Conservation (phyloP, 2,797 vertebrate genomes). For the Botia kubotai region DNA sequence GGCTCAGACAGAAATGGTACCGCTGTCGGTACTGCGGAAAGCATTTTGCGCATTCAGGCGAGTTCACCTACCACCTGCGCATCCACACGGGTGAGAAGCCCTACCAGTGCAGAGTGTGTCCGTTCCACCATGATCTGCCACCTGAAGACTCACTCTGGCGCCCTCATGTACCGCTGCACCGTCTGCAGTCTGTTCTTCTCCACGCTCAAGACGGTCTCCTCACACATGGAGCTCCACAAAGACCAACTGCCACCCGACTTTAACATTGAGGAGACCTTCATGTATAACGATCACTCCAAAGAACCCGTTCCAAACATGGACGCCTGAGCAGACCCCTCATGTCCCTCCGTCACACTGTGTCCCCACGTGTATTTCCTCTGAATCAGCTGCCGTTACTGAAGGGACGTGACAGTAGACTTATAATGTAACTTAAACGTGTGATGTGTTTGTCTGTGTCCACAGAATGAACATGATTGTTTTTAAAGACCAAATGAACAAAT, state of each 20-base stretch:
- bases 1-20: constrained; percentile 81
- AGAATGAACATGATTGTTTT: not conserved
- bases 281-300: constrained; percentile 99
- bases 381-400: constrained; percentile 16
- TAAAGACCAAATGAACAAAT: constrained; percentile 18
- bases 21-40: constrained; percentile 96
- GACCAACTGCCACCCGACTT: constrained; percentile 93
- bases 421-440: constrained; percentile 48
- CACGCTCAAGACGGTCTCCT: constrained; percentile 95
- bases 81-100: constrained; percentile 98
- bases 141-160: constrained; percentile 95
- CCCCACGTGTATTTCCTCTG: constrained; percentile 14
- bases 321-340: constrained; percentile 76
- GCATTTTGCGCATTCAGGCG: constrained; percentile 95
- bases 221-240: constrained; percentile 94
- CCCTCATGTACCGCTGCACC: constrained; percentile 97
- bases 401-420: constrained; percentile 45
- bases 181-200: constrained; percentile 95
- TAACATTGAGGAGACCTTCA: constrained; percentile 98
- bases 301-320: constrained; percentile 86
- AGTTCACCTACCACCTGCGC: constrained; percentile 96
- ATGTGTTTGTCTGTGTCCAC: constrained; percentile 31
- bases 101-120: constrained; percentile 97
- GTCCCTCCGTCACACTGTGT: constrained; percentile 25
- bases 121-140: constrained; percentile 99